phyloP scores from a whole-genome alignment of 2,113 vertebrate species.

The Pterocles orientalis region DNA sequence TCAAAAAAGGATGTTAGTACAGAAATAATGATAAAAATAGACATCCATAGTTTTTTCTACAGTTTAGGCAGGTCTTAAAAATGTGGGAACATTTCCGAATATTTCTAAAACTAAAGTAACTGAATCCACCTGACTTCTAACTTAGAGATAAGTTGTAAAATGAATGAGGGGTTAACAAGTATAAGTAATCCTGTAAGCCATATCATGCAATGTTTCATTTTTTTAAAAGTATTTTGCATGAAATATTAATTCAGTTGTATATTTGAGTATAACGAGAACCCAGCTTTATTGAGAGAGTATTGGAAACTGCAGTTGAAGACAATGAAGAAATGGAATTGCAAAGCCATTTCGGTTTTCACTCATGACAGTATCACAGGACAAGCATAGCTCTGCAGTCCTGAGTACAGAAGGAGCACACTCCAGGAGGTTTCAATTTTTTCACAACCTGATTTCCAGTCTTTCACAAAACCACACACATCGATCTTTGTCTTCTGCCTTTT shows the following conservation, averaged over 20 bases:
- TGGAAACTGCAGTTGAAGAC: not conserved
- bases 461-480: not conserved
- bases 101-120: not conserved
- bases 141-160: not conserved
- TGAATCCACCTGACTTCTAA: not conserved
- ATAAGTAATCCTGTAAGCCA: not conserved
- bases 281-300: not conserved
- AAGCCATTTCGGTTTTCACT: not conserved
- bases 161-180: not conserved
- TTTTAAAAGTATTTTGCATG: not conserved
- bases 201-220: not conserved
- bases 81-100: not conserved
- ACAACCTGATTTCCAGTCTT: not conserved
- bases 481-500: not conserved
- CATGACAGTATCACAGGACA: not conserved
- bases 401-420: not conserved
- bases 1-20: not conserved
- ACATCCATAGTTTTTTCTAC: not conserved
- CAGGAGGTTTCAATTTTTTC: not conserved
- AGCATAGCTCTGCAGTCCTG: not conserved
- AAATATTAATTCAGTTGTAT: not conserved
- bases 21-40: not conserved
- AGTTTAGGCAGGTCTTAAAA: not conserved
- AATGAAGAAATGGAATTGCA: fast-evolving
- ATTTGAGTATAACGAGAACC: not conserved